These are phyloP conservation scores for Artemisiospiza belli DNA, from an alignment of 2,113 vertebrate genomes.

Conservation along the genomic window DNA sequence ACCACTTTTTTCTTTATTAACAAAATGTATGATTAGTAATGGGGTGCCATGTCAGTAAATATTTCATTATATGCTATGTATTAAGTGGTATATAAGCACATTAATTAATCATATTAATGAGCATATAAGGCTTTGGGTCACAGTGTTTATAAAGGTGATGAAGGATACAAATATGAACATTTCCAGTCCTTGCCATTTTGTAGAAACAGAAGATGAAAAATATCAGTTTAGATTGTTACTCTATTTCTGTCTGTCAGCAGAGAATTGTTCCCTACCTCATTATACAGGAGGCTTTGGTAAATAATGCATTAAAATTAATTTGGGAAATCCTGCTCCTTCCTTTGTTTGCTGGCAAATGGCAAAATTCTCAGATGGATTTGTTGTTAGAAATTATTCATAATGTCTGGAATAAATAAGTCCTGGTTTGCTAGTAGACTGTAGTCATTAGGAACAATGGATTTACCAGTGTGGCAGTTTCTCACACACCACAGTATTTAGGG, in stretches of 20 bases:
- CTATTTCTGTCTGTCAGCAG: neutral
- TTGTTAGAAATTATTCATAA: neutral
- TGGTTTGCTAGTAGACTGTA: neutral
- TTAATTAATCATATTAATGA: neutral
- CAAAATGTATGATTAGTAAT: neutral
- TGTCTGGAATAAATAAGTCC: neutral
- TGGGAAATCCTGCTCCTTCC: neutral
- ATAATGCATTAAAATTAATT: neutral
- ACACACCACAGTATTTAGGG: neutral
- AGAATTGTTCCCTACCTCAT: neutral
- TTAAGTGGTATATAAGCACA: too few species aligned
- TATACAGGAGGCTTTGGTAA: neutral
- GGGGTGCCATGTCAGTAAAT: neutral
- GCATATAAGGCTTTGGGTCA: neutral
- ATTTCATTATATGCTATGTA: neutral
- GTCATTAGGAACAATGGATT: neutral
- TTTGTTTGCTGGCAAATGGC: neutral
- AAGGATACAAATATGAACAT: neutral
- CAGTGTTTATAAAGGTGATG: neutral
- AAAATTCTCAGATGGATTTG: neutral
- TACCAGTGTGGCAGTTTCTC: neutral
- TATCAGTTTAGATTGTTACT: neutral
- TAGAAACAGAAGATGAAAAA: neutral
- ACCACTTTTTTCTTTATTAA: rapidly evolving
- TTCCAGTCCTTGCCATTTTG: neutral